phyloP scores from a whole-genome alignment of 2,797 vertebrate species.

The Psittacula derbiana region DNA sequence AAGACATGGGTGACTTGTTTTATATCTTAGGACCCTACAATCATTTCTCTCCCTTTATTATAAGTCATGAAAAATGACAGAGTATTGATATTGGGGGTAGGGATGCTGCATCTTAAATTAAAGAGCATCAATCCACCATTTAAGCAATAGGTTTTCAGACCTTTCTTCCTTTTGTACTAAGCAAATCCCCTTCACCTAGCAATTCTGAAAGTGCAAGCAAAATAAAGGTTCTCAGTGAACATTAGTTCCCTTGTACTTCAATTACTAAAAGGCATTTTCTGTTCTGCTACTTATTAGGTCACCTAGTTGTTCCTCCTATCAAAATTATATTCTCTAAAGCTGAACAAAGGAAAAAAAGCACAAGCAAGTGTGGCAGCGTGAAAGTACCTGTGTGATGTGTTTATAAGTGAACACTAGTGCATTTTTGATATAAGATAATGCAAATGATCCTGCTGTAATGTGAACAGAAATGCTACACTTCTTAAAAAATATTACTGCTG shows the following conservation, averaged over 20 bases:
- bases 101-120: constrained; percentile 67
- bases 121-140: constrained; percentile 64
- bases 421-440: constrained; percentile 24
- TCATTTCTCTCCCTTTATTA: constrained; percentile 75
- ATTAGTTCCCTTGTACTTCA: not conserved
- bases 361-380: not conserved
- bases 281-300: not conserved
- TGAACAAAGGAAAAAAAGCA: constrained; percentile 26
- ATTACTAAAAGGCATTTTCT: not conserved
- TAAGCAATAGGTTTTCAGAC: constrained; percentile 46
- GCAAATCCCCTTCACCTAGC: not conserved
- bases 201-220: constrained; percentile 18
- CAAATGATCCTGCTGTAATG: not conserved
- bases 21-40: constrained; percentile 38
- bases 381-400: not conserved
- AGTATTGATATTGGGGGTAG: constrained; percentile 83
- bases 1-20: constrained; percentile 75
- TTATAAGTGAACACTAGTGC: not conserved
- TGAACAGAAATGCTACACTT: constrained; percentile 23
- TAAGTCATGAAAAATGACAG: constrained; percentile 74
- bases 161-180: constrained; percentile 7
- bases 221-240: constrained; percentile 17
- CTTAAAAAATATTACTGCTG: not conserved
- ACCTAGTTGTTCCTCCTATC: not conserved
- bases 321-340: not conserved